Evolutionary conservation across 2,888 invertebrate species (phyloP).

Genomic region (Diarsia rubi): DNA sequence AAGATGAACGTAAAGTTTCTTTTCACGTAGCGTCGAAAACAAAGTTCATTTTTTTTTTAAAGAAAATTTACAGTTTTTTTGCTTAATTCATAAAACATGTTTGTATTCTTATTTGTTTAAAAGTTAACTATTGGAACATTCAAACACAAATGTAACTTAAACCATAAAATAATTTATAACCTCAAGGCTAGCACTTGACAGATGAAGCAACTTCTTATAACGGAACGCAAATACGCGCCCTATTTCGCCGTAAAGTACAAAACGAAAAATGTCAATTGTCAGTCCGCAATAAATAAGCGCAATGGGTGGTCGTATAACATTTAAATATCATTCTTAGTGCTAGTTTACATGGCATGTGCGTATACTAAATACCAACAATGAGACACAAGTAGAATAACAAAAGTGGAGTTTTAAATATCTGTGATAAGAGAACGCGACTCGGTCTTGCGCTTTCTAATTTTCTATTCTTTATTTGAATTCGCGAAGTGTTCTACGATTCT

Average conservation of each 20-base stretch:
- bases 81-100: rapidly evolving
- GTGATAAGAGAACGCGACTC: slow-evolving; percentile 74
- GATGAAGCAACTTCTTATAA: slow-evolving; percentile 48
- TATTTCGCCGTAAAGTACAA: slow-evolving; percentile 58
- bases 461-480: slow-evolving; percentile 71
- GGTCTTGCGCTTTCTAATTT: slow-evolving; percentile 73
- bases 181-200: slow-evolving; percentile 17
- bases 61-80: too few relatives aligned
- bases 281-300: slow-evolving; percentile 73
- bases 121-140: background rate
- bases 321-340: slow-evolving; percentile 69
- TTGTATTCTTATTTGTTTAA: rapidly evolving
- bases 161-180: background rate
- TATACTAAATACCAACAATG: slow-evolving; percentile 79
- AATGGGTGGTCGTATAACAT: slow-evolving; percentile 72
- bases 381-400: slow-evolving; percentile 80
- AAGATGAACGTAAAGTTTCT: slow-evolving; percentile 28
- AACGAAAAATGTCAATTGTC: slow-evolving; percentile 60
- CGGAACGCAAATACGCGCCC: slow-evolving; percentile 69
- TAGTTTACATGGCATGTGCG: slow-evolving; percentile 76
- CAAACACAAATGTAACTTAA: background rate
- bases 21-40: slow-evolving; percentile 39
- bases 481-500: slow-evolving; percentile 60
- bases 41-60: background rate
- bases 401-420: slow-evolving; percentile 73